Conservation (phyloP, 2,797 vertebrate species). For the Astyanax mexicanus region DNA sequence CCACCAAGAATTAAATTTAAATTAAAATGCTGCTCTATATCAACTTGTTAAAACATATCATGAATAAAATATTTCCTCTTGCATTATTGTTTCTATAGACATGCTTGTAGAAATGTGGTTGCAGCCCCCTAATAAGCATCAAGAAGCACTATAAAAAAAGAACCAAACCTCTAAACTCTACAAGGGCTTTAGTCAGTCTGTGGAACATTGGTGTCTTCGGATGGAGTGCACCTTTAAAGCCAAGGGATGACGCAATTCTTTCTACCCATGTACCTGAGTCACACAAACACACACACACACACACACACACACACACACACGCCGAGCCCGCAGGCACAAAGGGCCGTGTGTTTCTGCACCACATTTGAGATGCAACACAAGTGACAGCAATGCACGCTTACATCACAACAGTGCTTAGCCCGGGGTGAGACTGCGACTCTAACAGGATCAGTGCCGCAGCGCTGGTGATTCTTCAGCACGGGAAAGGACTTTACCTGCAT, state of each 20-base stretch:
- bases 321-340: not conserved
- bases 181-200: not conserved
- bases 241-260: not conserved
- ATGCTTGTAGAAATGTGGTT: too few species aligned
- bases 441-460: constrained; percentile 24
- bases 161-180: too few species aligned
- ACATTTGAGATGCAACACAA: constrained; percentile 22
- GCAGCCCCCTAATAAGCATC: too few species aligned
- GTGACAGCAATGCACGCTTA: constrained; percentile 26
- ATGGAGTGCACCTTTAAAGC: not conserved
- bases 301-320: not conserved
- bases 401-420: constrained; percentile 32
- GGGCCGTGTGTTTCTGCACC: constrained; percentile 19
- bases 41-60: too few species aligned
- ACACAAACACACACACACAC: not conserved
- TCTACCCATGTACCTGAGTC: constrained; percentile 5
- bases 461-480: not conserved
- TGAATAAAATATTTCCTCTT: too few species aligned
- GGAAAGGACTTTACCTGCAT: constrained; percentile 1
- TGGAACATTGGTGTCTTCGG: not conserved
- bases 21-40: too few species aligned
- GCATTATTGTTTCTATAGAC: too few species aligned
- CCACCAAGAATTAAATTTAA: too few species aligned
- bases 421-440: constrained; percentile 24
- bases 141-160: too few species aligned